phyloP scores from a whole-genome alignment of 2,888 invertebrate species.

The Drosophila multiciliata region DNA sequence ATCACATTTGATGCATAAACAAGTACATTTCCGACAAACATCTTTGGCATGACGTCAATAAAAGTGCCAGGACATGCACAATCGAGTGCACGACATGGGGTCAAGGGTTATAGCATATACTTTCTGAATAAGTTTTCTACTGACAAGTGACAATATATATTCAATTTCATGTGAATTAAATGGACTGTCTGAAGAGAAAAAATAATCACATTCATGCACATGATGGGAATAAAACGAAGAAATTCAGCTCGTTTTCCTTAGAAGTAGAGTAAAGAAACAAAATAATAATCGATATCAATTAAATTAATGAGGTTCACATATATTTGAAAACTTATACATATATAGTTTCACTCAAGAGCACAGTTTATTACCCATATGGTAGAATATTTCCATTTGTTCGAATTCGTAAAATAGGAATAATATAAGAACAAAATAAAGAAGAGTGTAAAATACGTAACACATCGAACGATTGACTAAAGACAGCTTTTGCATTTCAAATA shows the following conservation, averaged over 20 bases:
- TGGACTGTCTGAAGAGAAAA: neutral
- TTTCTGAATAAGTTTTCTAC: neutral
- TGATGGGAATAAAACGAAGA: neutral
- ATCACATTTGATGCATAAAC: conserved; percentile 25
- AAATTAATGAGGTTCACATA: neutral
- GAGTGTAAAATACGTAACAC: neutral
- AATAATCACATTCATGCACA: neutral
- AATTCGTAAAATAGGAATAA: too few relatives aligned
- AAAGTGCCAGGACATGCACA: conserved; percentile 10
- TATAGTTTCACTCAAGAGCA: neutral
- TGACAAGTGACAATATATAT: neutral
- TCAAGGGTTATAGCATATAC: conserved; percentile 38
- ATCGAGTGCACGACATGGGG: conserved; percentile 10
- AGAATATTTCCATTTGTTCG: neutral
- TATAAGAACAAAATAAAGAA: neutral
- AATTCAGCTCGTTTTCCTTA: neutral
- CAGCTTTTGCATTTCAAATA: neutral
- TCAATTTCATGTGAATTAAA: neutral
- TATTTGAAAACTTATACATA: neutral
- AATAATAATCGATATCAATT: neutral
- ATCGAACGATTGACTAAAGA: neutral
- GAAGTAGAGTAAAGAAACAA: neutral
- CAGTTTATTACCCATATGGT: neutral
- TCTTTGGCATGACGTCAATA: conserved; percentile 60
- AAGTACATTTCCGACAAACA: conserved; percentile 16